Evolutionary conservation across 2,113 vertebrate genomes (phyloP), one percentile per base, ranked within the genome.

Genomic region (Tenebrosternarchus preto): DNA sequence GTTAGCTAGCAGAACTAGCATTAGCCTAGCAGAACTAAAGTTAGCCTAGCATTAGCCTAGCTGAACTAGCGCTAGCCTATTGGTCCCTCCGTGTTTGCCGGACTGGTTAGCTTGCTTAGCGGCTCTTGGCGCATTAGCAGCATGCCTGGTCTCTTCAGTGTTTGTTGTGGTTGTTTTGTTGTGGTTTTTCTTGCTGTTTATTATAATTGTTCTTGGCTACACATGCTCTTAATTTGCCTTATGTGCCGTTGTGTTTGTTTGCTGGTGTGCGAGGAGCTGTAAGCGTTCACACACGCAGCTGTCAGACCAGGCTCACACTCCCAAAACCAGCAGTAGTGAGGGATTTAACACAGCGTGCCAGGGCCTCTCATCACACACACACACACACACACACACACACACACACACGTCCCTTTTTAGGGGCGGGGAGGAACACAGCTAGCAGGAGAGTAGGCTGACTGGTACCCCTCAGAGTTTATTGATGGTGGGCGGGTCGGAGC

Each of bases 401-500:
- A 22, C 2, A 9, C 36, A n/a, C 17, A 8, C 27, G 29, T 31
- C 25, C 31, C 61, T 16, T 31, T 29, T 67, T 39, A 19, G 4
- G n/a, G n/a, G n/a, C n/a, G n/a, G n/a, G 25, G 33, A 70, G 31
- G 36, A 6, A 31, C 27, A 29, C 61, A 36, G 25, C 25, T 50
- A 20, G 64, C 6, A 56, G 22, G 60, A 27, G 89, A 90, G 86
- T 85, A 88, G 86, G 82, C 71, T 73, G 75, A 20, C 76, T 68
- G 78, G 29, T 72, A 81, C 39, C 70, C 73, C 59, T 82, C 61
- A 22, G 78, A 17, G 5, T 71, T 78, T 92, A 93, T 93, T 80
- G 92, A 93, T 92, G 87, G 61, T 70, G 69, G 72, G 78, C 84
- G 90, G 90, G 84, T 85, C 80, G 87, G 88, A 87, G 90, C 89